These are phyloP conservation scores for Ispidina picta DNA, from an alignment of 2,797 vertebrate species.

Conservation along the genomic window DNA sequence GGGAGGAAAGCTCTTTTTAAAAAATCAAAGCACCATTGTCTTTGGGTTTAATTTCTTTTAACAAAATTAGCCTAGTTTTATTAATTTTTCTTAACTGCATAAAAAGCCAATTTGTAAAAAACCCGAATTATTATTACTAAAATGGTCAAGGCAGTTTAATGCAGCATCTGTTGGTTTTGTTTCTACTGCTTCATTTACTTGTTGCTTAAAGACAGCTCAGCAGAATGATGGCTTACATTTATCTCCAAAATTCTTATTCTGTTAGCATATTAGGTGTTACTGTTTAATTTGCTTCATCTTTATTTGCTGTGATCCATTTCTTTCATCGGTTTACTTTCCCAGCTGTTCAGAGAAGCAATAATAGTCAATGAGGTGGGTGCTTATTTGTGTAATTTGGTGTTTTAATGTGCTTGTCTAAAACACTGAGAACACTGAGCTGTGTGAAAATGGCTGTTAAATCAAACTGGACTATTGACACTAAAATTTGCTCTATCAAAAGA, in stretches of 20 bases:
- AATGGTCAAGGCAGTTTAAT: not conserved
- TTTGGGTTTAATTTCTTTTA: not conserved
- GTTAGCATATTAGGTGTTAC: not conserved
- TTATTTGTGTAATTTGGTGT: not conserved
- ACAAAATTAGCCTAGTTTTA: not conserved
- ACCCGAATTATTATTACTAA: not conserved
- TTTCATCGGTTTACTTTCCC: constrained; percentile 19
- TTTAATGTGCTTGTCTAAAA: not conserved
- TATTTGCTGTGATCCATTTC: not conserved
- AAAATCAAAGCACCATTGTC: not conserved
- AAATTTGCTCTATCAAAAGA: not conserved
- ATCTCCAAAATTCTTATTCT: not conserved
- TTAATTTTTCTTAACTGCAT: not conserved
- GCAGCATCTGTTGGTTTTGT: constrained; percentile 1
- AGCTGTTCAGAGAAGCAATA: not conserved
- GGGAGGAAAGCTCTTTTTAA: not conserved
- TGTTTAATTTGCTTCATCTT: not conserved
- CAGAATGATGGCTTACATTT: not conserved
- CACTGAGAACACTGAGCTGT: not conserved
- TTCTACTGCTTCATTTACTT: not conserved
- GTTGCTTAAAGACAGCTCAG: constrained; percentile 11
- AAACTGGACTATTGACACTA: not conserved
- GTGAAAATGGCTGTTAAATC: not conserved
- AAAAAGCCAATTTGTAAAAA: not conserved
- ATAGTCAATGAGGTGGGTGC: not conserved